Evolutionary conservation across 1,140 invertebrate genomes (phyloP).

Genomic region (Pygmarrhopalites habei): DNA sequence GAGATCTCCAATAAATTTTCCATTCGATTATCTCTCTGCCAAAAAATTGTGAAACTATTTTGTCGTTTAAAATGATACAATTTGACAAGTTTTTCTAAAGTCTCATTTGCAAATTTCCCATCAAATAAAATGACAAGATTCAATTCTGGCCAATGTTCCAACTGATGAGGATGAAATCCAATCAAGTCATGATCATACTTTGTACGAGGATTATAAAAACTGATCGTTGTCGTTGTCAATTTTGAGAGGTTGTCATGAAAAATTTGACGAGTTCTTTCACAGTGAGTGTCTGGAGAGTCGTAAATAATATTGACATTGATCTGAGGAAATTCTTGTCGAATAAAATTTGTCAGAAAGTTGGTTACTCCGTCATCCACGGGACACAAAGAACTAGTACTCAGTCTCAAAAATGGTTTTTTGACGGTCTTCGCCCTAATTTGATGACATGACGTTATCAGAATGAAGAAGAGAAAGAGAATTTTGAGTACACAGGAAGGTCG

Average conservation of each 20-base stretch:
- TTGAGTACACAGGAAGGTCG: too few relatives aligned
- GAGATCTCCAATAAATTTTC: not conserved
- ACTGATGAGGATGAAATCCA: not conserved
- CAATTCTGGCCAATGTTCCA: not conserved
- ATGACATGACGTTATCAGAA: too few relatives aligned
- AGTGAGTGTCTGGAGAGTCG: not conserved
- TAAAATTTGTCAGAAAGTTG: not conserved
- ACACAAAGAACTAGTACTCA: not conserved
- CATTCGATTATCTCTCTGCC: not conserved
- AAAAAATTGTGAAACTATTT: slow-evolving; percentile 12
- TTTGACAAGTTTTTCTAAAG: not conserved
- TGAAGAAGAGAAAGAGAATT: too few relatives aligned
- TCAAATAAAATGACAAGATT: not conserved
- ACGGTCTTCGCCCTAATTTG: too few relatives aligned
- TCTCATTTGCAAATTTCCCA: not conserved
- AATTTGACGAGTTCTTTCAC: not conserved
- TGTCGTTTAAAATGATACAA: not conserved
- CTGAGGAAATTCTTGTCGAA: not conserved
- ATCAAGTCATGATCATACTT: not conserved
- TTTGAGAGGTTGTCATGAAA: not conserved
- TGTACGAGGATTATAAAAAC: not conserved
- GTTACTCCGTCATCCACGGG: not conserved
- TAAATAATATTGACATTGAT: slow-evolving; percentile 1
- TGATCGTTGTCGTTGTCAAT: not conserved
- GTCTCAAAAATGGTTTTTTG: too few relatives aligned